Base-by-base conservation (phyloP, 2,797 vertebrate genomes). In the Sus cebifrons region DNA sequence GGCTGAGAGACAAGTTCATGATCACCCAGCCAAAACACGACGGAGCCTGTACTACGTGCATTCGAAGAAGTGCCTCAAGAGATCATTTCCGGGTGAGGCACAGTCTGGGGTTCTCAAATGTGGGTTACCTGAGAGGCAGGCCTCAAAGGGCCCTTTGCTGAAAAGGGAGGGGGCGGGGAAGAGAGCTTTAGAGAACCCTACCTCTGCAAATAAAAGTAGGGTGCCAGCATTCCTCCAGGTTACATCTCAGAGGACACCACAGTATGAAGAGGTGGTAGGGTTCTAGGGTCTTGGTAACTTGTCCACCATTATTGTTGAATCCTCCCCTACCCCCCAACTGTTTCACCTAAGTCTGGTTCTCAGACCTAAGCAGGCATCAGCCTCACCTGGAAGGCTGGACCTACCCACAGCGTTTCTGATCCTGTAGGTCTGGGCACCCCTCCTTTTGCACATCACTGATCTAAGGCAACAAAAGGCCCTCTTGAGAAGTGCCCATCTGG, bases 121-220 rank as follows among this genome's bases (percentile, higher is more conserved):
- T 20, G n/a, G 44, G n/a, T 65, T 1, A 65, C 60, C 20, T 52
- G 74, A 21, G 20, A 75, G 79, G 85, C 94, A 67, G 29, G 71
- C 88, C 25, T 74, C 71, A 78, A 62, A 64, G 75, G 11, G 32
- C 23, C 78, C 58, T 85, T 78, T 49, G 40, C 58, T 89, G 81
- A 70, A 40, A 86, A 60, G 20, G 17, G 9, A 36, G 20, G 44
- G 70, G n/a, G 13, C 36, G 56, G 23, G 21, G 3, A 74, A 25
- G 32, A 27, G 36, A 77, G 25, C 25, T 87, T 75, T 18, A 36
- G 32, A 67, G 32, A 89, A 71, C 11, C 9, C 49, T 2, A 9
- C 23, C 17, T 73, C 91, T 5, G 9, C 21, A 27, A 73, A 27
- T 49, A 58, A 62, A 82, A 58, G 75, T 12, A 25, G 62, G 25